Base-by-base conservation (phyloP, 2,888 invertebrate species). In the Tetrapedia diversipes region DNA sequence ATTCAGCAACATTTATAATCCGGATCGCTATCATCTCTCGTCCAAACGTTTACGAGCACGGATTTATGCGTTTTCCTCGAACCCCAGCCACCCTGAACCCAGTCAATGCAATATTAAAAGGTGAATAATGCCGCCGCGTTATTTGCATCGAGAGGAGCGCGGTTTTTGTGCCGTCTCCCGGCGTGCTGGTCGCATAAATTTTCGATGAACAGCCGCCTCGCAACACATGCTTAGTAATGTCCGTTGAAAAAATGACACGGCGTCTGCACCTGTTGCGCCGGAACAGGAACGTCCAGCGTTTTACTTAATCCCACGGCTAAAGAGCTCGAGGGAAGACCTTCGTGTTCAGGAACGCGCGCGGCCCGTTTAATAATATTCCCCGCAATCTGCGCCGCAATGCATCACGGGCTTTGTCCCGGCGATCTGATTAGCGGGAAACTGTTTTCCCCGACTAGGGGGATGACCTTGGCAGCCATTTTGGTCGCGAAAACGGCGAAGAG, bases 211-310 rank as follows among this genome's bases (percentile, higher is more conserved):
- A 45, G 61, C 68, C 57, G 61, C 68, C 57, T 54, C 77, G 65
- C 83, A 68, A 73, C 70, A 65, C 69, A 76, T 77, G 72, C 69
- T 83, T 83, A 82, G 69, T 59, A 66, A 82, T 77, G 80, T 80
- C 68, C 71, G 73, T 77, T 84, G n/a, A 83, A 87, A 88, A 88
- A 88, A 87, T 88, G 83, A 87, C 84, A 77, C 73, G 79, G 74
- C 77, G 80, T 69, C 77, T 85, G n/a, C 87, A 88, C 88, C 88
- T 88, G 88, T 88, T 88, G 88, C 88, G 64, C 83, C 72, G 41
- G 75, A 83, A 88, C 81, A 84, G 81, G 79, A 83, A 81, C 83
- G 81, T 80, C 86, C 80, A 79, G 77, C 73, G 74, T 86, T 88
- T 85, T 81, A 81, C 86, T 85, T 81, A 85, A 88, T 83, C 84